Percentiles rank a stretch among this genome's conserved stretches.
Conservation (phyloP, 2,888 invertebrate species). For the Habroteleia sp. region DNA sequence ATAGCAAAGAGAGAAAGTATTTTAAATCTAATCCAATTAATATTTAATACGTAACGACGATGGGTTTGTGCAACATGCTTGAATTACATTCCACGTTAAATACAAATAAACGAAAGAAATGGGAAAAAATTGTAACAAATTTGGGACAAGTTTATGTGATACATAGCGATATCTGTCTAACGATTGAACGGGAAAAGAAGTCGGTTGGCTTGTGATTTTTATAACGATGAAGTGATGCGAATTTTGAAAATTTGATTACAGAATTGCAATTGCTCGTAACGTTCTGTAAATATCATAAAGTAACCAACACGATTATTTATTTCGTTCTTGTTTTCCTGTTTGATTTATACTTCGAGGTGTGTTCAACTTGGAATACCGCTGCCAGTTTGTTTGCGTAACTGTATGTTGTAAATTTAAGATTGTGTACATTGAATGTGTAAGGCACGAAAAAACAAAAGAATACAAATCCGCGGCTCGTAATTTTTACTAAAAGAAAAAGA, state of each 20-base stretch:
- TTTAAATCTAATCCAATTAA: not conserved
- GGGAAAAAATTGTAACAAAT: not conserved
- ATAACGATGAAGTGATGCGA: too few species aligned
- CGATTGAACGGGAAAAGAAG: too few species aligned
- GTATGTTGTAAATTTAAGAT: slow-evolving; percentile 18
- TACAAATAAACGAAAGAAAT: too few species aligned
- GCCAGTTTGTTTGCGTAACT: slow-evolving; percentile 20
- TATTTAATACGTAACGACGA: slow-evolving; percentile 18
- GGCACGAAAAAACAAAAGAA: slow-evolving; percentile 1
- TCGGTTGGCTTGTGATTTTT: too few species aligned
- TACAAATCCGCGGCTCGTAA: slow-evolving; percentile 16
- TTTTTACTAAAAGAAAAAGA: slow-evolving; percentile 40
- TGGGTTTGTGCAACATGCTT: slow-evolving; percentile 42
- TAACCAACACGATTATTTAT: too few species aligned
- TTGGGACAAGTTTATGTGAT: slow-evolving; percentile 15
- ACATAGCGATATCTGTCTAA: slow-evolving; percentile 18
- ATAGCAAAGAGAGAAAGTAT: too few species aligned
- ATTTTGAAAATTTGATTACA: too few species aligned
- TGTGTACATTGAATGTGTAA: slow-evolving; percentile 38
- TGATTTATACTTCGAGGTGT: slow-evolving; percentile 10
- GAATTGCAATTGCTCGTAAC: too few species aligned
- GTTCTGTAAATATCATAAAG: too few species aligned
- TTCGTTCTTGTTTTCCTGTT: too few species aligned
- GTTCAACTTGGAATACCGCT: slow-evolving; percentile 30
- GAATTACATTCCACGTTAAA: slow-evolving; percentile 39